Base-by-base conservation (phyloP, 2,888 invertebrate genomes). In the Acrobasis repandana region DNA sequence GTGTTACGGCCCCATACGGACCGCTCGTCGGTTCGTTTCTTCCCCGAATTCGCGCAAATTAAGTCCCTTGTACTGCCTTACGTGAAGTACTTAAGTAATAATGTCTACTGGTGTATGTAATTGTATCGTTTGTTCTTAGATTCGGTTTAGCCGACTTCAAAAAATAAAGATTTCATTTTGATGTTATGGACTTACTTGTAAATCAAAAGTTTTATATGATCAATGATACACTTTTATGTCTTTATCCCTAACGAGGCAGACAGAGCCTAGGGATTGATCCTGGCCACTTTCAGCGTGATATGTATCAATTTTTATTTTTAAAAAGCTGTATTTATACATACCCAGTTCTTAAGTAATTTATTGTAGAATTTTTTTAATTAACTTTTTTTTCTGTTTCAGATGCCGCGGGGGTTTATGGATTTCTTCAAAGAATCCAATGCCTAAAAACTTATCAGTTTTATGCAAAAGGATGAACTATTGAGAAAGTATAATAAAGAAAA, bases 1-100 rank as follows among this genome's bases (percentile, higher is more conserved):
- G 59, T 51, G 59, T 43, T 33, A 51, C n/a, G 59, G 38, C 50
- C 71, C 73, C 66, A 72, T 69, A 67, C 56, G 56, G 56, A 62
- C 67, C 61, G 48, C 66, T 63, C 60, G 63, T 66, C 60, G 69
- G 63, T 68, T 70, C 71, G 33, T 57, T 57, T 57, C 6, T 47
- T 36, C 52, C 46, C 56, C 18, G 18, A n/a, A 28, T 43, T 47
- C 56, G 20, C 15, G 47, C 56, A 73, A 74, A 73, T 73, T 69
- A 74, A 69, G 33, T 46, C 34, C 28, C 28, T 56, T 11, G 38
- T 38, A 43, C 43, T 43, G 43, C n/a, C 43, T 43, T n/a, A n/a
- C 43, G 43, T 43, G 43, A 50, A 14, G 43, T 67, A 63, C 43
- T 43, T 43, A 10, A 43, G 43, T 43, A 43, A 43, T 43, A 43